Conservation (phyloP, 2,888 invertebrate species). For the Drosophila percnosoma region DNA sequence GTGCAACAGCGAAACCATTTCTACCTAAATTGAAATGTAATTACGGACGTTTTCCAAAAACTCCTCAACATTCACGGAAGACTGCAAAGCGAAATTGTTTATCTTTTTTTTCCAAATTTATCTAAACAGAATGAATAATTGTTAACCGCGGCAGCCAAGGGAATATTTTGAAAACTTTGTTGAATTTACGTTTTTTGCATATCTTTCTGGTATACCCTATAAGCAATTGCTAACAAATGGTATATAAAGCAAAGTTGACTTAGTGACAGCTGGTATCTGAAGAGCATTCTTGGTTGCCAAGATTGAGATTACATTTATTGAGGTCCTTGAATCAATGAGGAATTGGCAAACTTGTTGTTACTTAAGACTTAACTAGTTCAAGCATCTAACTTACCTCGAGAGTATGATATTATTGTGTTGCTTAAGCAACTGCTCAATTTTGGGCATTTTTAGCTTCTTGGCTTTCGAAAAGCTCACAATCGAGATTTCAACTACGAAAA, state of each 20-base stretch:
- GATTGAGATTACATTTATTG: not conserved
- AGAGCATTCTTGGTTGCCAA: not conserved
- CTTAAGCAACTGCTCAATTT: conserved; percentile 8
- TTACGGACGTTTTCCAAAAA: conserved; percentile 16
- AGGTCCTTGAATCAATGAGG: not conserved
- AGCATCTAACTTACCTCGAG: not conserved
- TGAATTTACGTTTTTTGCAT: not conserved
- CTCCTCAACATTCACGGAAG: not conserved
- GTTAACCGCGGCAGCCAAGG: no score
- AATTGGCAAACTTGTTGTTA: not conserved
- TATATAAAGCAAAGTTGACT: not conserved
- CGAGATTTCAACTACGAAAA: conserved; percentile 28
- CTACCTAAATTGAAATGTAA: conserved; percentile 11
- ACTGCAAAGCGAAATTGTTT: conserved; percentile 6
- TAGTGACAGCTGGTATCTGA: not conserved
- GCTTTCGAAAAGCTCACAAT: conserved; percentile 26
- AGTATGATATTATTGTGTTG: not conserved
- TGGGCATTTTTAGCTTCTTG: conserved; percentile 25
- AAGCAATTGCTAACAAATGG: not conserved
- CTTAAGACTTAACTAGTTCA: not conserved
- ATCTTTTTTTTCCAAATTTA: conserved; percentile 8
- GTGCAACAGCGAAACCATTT: conserved; percentile 3
- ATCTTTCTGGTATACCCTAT: conserved; percentile 3
- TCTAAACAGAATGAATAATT: conserved; percentile 7
- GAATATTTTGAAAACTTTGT: not conserved